phyloP scores from a whole-genome alignment of 2,888 invertebrate species.

The Amaurobius ferox region DNA sequence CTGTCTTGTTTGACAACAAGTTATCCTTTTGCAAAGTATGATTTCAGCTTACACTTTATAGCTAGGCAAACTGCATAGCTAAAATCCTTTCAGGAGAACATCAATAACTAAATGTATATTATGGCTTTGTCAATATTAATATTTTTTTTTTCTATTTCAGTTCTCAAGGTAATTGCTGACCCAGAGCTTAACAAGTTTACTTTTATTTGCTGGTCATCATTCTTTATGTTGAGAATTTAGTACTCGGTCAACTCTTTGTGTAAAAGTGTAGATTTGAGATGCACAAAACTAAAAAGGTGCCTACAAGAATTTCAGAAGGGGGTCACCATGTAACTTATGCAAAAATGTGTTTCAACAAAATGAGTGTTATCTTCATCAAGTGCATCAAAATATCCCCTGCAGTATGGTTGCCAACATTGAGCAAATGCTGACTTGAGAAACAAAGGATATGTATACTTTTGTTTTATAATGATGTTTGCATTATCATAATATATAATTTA shows the following conservation, averaged over 20 bases:
- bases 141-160: constrained; percentile 27
- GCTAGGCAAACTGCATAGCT: too few species aligned
- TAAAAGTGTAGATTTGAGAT: neutral
- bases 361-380: neutral
- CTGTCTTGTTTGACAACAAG: too few species aligned
- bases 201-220: constrained; percentile 7
- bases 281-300: constrained; percentile 20
- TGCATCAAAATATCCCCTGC: constrained; percentile 23
- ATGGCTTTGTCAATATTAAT: too few species aligned
- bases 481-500: too few species aligned
- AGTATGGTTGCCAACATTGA: neutral
- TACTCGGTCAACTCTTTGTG: constrained; percentile 1
- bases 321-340: neutral
- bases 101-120: too few species aligned
- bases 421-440: neutral
- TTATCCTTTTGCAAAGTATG: too few species aligned
- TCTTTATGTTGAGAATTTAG: constrained; percentile 7
- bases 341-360: neutral
- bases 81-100: too few species aligned
- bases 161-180: constrained; percentile 59
- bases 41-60: too few species aligned
- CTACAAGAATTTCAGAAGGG: constrained; percentile 19
- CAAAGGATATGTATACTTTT: too few species aligned
- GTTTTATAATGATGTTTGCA: too few species aligned
- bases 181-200: constrained; percentile 5